These are phyloP conservation scores for Papio anubis DNA, from an alignment of 2,113 vertebrate species.

Conservation along the genomic window DNA sequence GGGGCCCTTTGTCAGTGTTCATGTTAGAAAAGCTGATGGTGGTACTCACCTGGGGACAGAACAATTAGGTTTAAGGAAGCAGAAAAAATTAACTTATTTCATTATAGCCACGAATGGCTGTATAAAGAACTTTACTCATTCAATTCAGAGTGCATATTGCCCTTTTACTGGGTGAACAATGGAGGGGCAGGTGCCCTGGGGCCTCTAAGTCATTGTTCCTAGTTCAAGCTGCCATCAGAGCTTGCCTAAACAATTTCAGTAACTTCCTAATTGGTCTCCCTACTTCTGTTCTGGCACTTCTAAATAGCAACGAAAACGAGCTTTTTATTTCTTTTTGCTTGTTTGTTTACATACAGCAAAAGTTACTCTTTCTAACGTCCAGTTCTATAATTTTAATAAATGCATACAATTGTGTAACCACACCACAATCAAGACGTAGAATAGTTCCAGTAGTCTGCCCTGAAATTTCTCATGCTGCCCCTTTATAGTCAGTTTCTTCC, in stretches of 20 bases:
- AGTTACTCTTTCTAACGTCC: not conserved
- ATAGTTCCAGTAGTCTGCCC: not conserved
- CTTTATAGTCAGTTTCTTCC: not conserved
- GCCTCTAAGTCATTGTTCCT: not conserved
- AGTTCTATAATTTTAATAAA: not conserved
- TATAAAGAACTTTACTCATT: constrained; percentile 21
- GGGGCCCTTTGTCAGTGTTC: not conserved
- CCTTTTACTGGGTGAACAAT: not conserved
- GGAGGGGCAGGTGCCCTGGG: not conserved
- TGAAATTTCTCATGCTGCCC: not conserved
- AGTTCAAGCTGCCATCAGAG: not conserved
- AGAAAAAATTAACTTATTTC: not conserved
- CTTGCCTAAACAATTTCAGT: not conserved
- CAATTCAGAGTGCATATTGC: not conserved
- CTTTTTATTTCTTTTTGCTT: not conserved
- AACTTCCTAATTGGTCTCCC: not conserved
- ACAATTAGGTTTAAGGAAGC: not conserved
- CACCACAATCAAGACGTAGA: not conserved
- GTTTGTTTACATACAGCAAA: not conserved
- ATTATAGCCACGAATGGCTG: not conserved
- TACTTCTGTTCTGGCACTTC: not conserved
- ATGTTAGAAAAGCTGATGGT: not conserved
- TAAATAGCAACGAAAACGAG: not conserved
- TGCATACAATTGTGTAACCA: not conserved
- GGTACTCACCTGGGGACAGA: not conserved